Percentiles rank a stretch among this genome's conserved stretches.
phyloP scores from a whole-genome alignment of 2,113 vertebrate genomes.

The Tor tambroides region DNA sequence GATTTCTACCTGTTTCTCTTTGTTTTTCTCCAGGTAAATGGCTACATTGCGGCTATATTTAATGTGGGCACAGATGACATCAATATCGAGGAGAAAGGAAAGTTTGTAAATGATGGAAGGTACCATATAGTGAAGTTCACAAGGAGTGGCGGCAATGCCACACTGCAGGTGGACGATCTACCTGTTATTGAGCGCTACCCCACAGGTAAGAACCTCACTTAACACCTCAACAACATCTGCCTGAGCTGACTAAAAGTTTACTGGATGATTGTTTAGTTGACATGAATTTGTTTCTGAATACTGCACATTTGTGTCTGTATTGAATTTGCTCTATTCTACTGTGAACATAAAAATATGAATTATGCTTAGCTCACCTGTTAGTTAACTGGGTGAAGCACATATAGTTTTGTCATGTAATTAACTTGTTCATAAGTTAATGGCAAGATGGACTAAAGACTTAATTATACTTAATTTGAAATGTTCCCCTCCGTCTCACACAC shows the following conservation, averaged over 20 bases:
- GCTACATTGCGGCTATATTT: slow-evolving; percentile 97
- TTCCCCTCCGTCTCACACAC: no score
- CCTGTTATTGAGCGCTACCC: slow-evolving; percentile 97
- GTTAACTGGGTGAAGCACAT: not conserved
- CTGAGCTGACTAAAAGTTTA: not conserved
- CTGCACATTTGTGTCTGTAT: not conserved
- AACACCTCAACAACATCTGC: not conserved
- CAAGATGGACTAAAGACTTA: not conserved
- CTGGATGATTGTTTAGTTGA: not conserved
- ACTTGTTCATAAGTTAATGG: not conserved
- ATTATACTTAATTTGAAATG: not conserved
- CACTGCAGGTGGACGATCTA: slow-evolving; percentile 98
- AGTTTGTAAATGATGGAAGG: slow-evolving; percentile 98
- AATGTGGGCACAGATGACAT: slow-evolving; percentile 99
- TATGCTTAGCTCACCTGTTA: not conserved
- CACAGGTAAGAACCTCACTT: slow-evolving; percentile 86
- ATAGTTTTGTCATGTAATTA: not conserved
- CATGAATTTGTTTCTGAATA: not conserved
- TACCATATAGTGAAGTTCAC: slow-evolving; percentile 99
- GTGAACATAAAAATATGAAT: not conserved
- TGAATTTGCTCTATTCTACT: not conserved
- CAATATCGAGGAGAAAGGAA: slow-evolving; percentile 94
- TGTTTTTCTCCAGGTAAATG: slow-evolving; percentile 84
- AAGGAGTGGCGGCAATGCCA: slow-evolving; percentile 97
- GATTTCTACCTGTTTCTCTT: not conserved